phyloP scores from a whole-genome alignment of 2,888 invertebrate genomes.

The Coremacera marginata region DNA sequence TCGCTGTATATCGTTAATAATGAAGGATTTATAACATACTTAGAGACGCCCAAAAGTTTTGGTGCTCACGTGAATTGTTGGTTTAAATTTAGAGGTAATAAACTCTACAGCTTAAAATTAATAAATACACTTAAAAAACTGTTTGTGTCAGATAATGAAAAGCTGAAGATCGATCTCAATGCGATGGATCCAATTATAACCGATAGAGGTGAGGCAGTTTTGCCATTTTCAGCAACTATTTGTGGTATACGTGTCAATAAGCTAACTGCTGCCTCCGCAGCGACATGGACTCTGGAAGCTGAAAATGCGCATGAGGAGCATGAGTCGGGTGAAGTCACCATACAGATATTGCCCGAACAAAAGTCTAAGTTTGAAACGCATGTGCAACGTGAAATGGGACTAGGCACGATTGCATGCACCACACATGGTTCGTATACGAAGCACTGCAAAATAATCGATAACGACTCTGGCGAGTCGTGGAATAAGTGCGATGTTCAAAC shows the following conservation, averaged over 20 bases:
- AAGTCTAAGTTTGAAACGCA: slow-evolving; percentile 50
- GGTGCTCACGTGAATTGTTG: slow-evolving; percentile 51
- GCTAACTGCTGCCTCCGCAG: slow-evolving; percentile 45
- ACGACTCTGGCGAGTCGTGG: slow-evolving; percentile 45
- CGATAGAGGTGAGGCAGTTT: slow-evolving; percentile 47
- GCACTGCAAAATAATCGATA: slow-evolving; percentile 53
- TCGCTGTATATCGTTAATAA: slow-evolving; percentile 46
- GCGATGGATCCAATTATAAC: slow-evolving; percentile 46
- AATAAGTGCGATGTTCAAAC: slow-evolving; percentile 51
- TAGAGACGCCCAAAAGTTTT: slow-evolving; percentile 51
- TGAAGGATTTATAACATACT: slow-evolving; percentile 52
- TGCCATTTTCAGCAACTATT: slow-evolving; percentile 46
- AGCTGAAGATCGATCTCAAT: slow-evolving; percentile 47
- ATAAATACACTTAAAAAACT: neutral
- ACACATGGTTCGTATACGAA: slow-evolving; percentile 48
- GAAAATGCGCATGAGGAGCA: slow-evolving; percentile 46
- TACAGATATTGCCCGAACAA: slow-evolving; percentile 45
- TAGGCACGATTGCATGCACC: slow-evolving; percentile 48
- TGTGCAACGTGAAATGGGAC: slow-evolving; percentile 48
- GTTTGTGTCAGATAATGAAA: slow-evolving; percentile 42
- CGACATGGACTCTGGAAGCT: slow-evolving; percentile 48
- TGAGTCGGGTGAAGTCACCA: slow-evolving; percentile 38
- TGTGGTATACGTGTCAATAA: slow-evolving; percentile 54
- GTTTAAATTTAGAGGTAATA: slow-evolving; percentile 51
- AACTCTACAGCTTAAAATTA: neutral